Evolutionary conservation across 2,797 vertebrate genomes (phyloP), one percentile per base, ranked within the genome.

Genomic region (Sebastes alutus): DNA sequence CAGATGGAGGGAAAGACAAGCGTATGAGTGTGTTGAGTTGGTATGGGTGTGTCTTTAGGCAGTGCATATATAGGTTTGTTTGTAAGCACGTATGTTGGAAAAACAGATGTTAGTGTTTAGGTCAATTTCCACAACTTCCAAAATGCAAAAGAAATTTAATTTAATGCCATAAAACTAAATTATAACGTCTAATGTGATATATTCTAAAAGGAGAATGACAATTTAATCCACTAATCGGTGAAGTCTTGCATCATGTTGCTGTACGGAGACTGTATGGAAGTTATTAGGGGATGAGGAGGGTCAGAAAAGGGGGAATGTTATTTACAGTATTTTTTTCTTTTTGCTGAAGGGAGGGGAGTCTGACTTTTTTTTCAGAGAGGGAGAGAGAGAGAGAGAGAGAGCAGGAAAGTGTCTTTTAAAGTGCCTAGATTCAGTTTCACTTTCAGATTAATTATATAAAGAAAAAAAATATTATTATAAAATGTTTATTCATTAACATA

Each of bases 1-100:
- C 92, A 93, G 87, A 81, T 89, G 88, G 67, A 74, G 20, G 8
- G 69, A 59, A 25, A 62, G 58, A 29, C 16, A 46, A 64, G 18
- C 1, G 30, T 25, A 60, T 8, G 16, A 35, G 58, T 74, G 60
- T 74, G 75, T 73, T 1, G 7, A 30, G 55, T 13, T 20, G 13
- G 20, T 72, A 35, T 71, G 52, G 25, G 62, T 33, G 35, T 78
- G 42, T 83, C 22, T 60, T 32, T 20, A 70, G 23, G 16, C 2
- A 27, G 9, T 23, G n/a, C 22, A 42, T 42, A 7, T 42, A 42
- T 23, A 38, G 4, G 6, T 71, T 69, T 25, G 32, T 75, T 55
- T 71, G 27, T 29, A 27, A 61, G 38, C 11, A 38, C 27, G 6
- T 23, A 55, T 30, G 54, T 32, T 65, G 2, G 22, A 62, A 33